Conservation (phyloP, 2,888 invertebrate genomes). For the Platypus cylindrus region DNA sequence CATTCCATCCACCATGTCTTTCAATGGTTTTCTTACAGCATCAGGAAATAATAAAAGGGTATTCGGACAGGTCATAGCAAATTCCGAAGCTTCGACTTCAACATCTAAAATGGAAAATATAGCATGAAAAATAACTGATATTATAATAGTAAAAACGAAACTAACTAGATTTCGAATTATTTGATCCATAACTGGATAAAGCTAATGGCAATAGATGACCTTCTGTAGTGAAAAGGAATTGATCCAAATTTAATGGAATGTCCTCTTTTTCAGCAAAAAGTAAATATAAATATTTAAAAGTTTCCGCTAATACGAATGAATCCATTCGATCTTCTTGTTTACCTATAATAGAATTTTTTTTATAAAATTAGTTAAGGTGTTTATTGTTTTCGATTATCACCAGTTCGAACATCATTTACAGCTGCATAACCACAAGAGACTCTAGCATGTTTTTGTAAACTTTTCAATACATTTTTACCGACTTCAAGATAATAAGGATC, state of each 20-base stretch:
- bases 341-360: slow-evolving; percentile 6
- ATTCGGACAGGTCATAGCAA: slow-evolving; percentile 66
- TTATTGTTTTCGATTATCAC: slow-evolving; percentile 24
- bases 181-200: slow-evolving; percentile 46
- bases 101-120: slow-evolving; percentile 19
- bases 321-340: slow-evolving; percentile 95
- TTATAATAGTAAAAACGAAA: background rate
- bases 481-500: slow-evolving; percentile 93
- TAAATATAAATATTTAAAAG: slow-evolving; percentile 92
- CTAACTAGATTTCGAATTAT: slow-evolving; percentile 13
- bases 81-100: slow-evolving; percentile 47
- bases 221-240: slow-evolving; percentile 86
- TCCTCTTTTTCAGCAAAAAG: slow-evolving; percentile 84
- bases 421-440: slow-evolving; percentile 97
- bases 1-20: slow-evolving; percentile 72
- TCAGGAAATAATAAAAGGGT: slow-evolving; percentile 73
- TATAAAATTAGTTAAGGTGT: background rate
- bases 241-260: slow-evolving; percentile 66
- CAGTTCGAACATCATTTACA: slow-evolving; percentile 40
- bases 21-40: slow-evolving; percentile 68
- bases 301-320: slow-evolving; percentile 94
- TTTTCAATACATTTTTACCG: slow-evolving; percentile 76
- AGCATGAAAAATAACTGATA: background rate
- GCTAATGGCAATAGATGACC: slow-evolving; percentile 89
- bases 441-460: slow-evolving; percentile 78